A percentile compares a stretch with the other conserved stretches of the same genome.
These are phyloP conservation scores for Umimayanthus chanpuru DNA, from an alignment of 92 coral and sea anemone genomes.

Conservation along the genomic window DNA sequence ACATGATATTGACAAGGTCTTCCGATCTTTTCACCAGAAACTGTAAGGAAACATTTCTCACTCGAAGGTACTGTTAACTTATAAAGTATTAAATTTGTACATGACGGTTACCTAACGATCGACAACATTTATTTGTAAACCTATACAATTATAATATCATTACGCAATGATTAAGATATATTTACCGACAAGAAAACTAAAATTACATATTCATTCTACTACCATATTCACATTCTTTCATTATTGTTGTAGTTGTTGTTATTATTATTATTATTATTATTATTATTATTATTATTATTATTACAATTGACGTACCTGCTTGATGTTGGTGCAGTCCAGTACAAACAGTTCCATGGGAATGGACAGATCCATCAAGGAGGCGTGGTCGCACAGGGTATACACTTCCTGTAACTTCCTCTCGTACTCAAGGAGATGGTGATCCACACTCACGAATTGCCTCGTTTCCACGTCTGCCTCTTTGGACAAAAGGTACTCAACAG, in stretches of 20 bases:
- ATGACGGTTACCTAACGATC: too few species aligned
- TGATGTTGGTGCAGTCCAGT: constrained; percentile 81
- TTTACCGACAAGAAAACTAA: not conserved
- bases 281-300: not conserved
- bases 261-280: not conserved
- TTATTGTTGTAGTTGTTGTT: not conserved
- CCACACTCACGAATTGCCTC: constrained; percentile 71
- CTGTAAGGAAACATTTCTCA: constrained; percentile 49
- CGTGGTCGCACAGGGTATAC: constrained; percentile 71
- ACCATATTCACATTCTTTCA: not conserved
- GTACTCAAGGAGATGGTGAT: constrained; percentile 79
- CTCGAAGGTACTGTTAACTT: too few species aligned
- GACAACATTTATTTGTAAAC: too few species aligned
- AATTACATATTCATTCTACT: not conserved
- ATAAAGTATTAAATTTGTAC: too few species aligned
- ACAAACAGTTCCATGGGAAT: constrained; percentile 94
- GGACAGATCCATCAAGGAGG: constrained; percentile 83
- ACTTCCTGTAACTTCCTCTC: constrained; percentile 81
- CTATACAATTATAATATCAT: too few species aligned
- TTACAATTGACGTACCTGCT: constrained; percentile 60
- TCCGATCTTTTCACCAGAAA: constrained; percentile 68
- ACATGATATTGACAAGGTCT: constrained; percentile 75
- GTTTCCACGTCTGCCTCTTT: constrained; percentile 72
- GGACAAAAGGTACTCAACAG: constrained; percentile 74
- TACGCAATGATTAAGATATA: too few species aligned